Conservation (phyloP, 2,113 vertebrate species). For the Puffinus mauretanicus region DNA sequence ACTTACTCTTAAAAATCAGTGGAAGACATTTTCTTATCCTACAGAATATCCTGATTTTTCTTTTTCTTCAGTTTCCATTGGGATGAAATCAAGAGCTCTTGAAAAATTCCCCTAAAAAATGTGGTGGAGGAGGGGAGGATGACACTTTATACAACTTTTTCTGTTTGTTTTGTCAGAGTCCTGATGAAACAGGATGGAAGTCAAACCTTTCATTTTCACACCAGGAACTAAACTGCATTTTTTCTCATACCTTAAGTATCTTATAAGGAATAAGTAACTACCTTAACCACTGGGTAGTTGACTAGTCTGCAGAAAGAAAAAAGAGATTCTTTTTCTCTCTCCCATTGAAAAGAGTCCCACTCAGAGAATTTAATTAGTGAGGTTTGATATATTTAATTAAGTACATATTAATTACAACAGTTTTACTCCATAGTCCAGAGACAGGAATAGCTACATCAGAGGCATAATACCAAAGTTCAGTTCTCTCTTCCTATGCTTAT, state of each 20-base stretch:
- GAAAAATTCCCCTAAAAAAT: not conserved
- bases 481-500: not conserved
- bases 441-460: not conserved
- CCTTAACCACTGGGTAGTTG: not conserved
- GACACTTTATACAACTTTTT: not conserved
- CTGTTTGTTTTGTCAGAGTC: not conserved
- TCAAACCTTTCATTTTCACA: not conserved
- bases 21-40: not conserved
- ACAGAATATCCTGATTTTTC: not conserved
- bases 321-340: not conserved
- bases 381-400: not conserved
- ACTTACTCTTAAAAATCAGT: not conserved
- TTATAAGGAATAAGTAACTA: not conserved
- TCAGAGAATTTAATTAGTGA: not conserved
- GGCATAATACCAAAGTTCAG: not conserved
- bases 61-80: not conserved
- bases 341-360: not conserved
- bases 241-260: not conserved
- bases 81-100: not conserved
- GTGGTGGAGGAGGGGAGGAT: fast-evolving
- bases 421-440: not conserved
- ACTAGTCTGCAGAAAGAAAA: not conserved
- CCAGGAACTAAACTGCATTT: not conserved
- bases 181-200: not conserved
- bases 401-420: not conserved